A percentile compares a stretch with the other conserved stretches of the same genome.
phyloP scores from a whole-genome alignment of 2,888 invertebrate genomes.

The Cremastinae sp. region DNA sequence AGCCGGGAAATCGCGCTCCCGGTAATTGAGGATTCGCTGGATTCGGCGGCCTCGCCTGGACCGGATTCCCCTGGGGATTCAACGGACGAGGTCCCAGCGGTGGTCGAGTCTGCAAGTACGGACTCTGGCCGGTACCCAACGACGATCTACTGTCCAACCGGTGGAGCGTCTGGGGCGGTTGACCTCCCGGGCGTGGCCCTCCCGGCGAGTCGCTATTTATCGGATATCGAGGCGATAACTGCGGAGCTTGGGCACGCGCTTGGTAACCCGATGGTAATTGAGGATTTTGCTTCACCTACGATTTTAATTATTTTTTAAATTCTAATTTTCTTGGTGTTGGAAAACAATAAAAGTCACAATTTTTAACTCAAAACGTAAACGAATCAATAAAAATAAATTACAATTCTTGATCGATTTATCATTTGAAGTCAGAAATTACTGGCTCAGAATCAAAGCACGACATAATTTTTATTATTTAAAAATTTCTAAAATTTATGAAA shows the following conservation, averaged over 20 bases:
- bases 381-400: no score
- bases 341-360: no score
- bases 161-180: constrained; percentile 80
- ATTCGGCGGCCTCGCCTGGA: no score
- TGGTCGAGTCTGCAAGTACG: constrained; percentile 52
- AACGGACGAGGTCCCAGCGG: constrained; percentile 58
- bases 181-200: constrained; percentile 82
- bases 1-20: constrained; percentile 54
- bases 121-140: constrained; percentile 80
- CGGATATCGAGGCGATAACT: constrained; percentile 69
- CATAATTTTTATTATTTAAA: no score
- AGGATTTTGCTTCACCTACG: constrained; percentile 69
- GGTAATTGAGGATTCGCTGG: constrained; percentile 59
- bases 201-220: constrained; percentile 70
- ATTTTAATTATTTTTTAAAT: constrained; percentile 63
- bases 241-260: constrained; percentile 69
- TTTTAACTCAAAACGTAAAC: no score
- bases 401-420: no score
- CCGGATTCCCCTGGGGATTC: no score
- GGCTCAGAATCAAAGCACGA: no score
- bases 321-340: no score
- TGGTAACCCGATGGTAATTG: constrained; percentile 67
- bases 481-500: no score
- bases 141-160: constrained; percentile 80
- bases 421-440: no score